phyloP scores from a whole-genome alignment of 2,888 invertebrate species.

The Julus scanicus region DNA sequence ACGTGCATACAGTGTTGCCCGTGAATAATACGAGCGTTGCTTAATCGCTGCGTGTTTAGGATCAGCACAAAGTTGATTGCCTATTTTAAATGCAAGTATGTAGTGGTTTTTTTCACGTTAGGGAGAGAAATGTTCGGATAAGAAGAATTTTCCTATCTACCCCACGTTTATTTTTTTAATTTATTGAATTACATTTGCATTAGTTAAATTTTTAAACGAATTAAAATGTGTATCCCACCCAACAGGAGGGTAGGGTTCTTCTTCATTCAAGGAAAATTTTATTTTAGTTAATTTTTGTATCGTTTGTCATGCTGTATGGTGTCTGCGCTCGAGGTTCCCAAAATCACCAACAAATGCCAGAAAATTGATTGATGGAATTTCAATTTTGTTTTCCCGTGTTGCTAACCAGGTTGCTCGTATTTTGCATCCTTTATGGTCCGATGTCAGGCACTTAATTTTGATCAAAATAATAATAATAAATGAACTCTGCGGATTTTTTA shows the following conservation, averaged over 20 bases:
- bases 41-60: neutral
- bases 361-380: neutral
- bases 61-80: neutral
- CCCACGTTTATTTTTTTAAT: slow-evolving; percentile 7
- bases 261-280: neutral
- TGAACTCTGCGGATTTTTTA: too few relatives aligned
- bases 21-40: slow-evolving; percentile 42
- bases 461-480: too few relatives aligned
- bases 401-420: neutral
- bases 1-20: slow-evolving; percentile 45
- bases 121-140: neutral
- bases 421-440: neutral
- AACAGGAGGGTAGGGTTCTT: neutral
- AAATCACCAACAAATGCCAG: neutral
- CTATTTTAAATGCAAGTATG: slow-evolving; percentile 27
- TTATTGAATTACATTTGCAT: neutral
- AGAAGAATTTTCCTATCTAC: neutral
- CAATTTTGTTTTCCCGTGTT: too few relatives aligned
- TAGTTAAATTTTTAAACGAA: neutral
- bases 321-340: neutral
- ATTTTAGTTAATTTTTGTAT: neutral
- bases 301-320: neutral
- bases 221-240: neutral
- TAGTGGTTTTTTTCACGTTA: neutral
- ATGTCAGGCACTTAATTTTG: neutral